Conservation (phyloP, 2,113 vertebrate species). For the Lucifuga dentata region DNA sequence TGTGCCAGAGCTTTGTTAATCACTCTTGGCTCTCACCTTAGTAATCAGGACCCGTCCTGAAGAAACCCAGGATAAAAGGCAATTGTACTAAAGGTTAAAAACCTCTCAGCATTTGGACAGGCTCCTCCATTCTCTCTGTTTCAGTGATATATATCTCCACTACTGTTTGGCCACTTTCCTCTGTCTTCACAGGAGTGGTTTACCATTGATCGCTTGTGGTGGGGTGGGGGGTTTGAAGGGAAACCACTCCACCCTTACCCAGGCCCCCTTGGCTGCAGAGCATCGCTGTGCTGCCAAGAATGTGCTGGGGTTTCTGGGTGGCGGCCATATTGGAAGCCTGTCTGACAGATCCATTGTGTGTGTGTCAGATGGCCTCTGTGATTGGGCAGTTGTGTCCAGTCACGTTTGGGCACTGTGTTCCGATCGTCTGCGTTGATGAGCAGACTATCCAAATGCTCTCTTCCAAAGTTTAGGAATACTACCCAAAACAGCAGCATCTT, state of each 20-base stretch:
- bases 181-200: slow-evolving; percentile 61
- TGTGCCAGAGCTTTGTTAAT: slow-evolving; percentile 69
- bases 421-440: slow-evolving; percentile 77
- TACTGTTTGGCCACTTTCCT: slow-evolving; percentile 62
- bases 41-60: slow-evolving; percentile 63
- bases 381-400: slow-evolving; percentile 84
- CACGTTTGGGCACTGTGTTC: slow-evolving; percentile 79
- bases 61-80: slow-evolving; percentile 66
- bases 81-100: slow-evolving; percentile 72
- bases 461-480: slow-evolving; percentile 59
- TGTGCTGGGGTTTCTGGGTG: slow-evolving; percentile 84
- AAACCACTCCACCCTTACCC: slow-evolving; percentile 78
- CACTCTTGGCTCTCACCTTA: slow-evolving; percentile 68
- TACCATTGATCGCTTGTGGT: slow-evolving; percentile 68
- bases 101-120: slow-evolving; percentile 71
- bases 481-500: slow-evolving; percentile 51
- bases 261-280: slow-evolving; percentile 81
- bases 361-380: slow-evolving; percentile 84
- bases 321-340: slow-evolving; percentile 86
- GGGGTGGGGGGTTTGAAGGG: slow-evolving; percentile 62
- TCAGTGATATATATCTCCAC: slow-evolving; percentile 71
- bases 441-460: slow-evolving; percentile 66
- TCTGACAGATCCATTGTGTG: slow-evolving; percentile 87
- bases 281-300: slow-evolving; percentile 83
- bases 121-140: slow-evolving; percentile 59